Percentiles rank a stretch among this genome's conserved stretches.
These are phyloP conservation scores for Hyphantria cunea DNA, from an alignment of 1,140 invertebrate species.

Conservation along the genomic window DNA sequence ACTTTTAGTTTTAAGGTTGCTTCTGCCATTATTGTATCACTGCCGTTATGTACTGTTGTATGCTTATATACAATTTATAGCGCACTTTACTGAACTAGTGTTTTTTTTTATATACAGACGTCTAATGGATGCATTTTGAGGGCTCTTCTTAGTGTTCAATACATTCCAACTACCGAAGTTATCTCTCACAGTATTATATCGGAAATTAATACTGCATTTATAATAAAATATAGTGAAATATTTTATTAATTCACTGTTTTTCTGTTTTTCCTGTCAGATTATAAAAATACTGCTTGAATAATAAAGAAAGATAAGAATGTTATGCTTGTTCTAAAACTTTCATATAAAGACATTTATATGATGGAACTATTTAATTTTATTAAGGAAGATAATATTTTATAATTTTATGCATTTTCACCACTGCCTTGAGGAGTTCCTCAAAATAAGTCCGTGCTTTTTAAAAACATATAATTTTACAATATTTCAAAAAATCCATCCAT, in stretches of 20 bases:
- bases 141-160: not conserved
- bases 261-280: no score
- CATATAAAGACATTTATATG: no score
- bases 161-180: not conserved
- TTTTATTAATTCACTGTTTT: no score
- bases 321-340: no score
- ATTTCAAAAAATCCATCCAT: slow-evolving; percentile 73
- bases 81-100: slow-evolving; percentile 10
- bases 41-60: slow-evolving; percentile 25
- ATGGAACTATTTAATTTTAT: no score
- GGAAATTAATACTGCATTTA: no score
- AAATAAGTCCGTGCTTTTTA: slow-evolving; percentile 36
- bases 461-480: slow-evolving; percentile 28
- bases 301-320: no score
- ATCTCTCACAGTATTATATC: not conserved
- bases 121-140: slow-evolving; percentile 10
- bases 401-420: not conserved
- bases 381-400: no score
- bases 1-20: slow-evolving; percentile 26
- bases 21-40: slow-evolving; percentile 28
- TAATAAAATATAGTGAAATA: not conserved
- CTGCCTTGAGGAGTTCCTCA: slow-evolving; percentile 9
- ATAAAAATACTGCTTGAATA: no score
- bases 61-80: slow-evolving; percentile 15
- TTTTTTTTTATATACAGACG: slow-evolving; percentile 1